Base-by-base conservation (phyloP, 2,113 vertebrate genomes). In the Pluvialis apricaria region DNA sequence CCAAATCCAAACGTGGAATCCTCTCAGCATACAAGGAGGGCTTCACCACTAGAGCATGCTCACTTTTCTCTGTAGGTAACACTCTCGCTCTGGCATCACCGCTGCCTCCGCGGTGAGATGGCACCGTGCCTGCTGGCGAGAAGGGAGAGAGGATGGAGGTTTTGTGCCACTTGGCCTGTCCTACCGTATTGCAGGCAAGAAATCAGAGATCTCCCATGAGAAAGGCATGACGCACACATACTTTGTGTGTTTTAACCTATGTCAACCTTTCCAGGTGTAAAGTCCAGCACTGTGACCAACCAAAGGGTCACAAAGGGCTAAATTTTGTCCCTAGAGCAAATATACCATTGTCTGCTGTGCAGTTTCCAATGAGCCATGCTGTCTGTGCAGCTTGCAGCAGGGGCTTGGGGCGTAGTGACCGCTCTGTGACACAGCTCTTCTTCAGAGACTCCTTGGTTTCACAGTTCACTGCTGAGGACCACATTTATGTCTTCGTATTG, bases 401-500 rank as follows among this genome's bases (percentile, higher is more conserved):
- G 0, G 25, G 26, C 42, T 54, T 3, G 1, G 77, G 51, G 12
- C 2, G 3, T 1, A 17, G 54, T 8, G 64, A 66, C 64, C 7
- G 8, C 24, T 42, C 45, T 17, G 79, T n/a, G 49, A 55, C 36
- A 22, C 19, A 68, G 66, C 61, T 78, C 19, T 26, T 40, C 83
- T 32, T 54, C 78, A 3, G 20, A 58, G 25, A 36, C n/a, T 58
- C 42, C 45, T 52, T 9, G 55, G 81, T n/a, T 77, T 31, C 2
- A 0, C 55, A 5, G 45, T 31, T 40, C 38, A 4, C 34, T 40
- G 49, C 86, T 19, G 65, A 62, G 45, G 66, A 29, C 64, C 42
- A 6, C 0, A 0, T 18, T 85, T 24, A 9, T 17, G 40, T 42
- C 62, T 70, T 28, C 10, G 4, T 9, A 14, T 2, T 0, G 15